Evolutionary conservation across 1,140 invertebrate species (phyloP).

Genomic region (Yoshiicerus persimilis): DNA sequence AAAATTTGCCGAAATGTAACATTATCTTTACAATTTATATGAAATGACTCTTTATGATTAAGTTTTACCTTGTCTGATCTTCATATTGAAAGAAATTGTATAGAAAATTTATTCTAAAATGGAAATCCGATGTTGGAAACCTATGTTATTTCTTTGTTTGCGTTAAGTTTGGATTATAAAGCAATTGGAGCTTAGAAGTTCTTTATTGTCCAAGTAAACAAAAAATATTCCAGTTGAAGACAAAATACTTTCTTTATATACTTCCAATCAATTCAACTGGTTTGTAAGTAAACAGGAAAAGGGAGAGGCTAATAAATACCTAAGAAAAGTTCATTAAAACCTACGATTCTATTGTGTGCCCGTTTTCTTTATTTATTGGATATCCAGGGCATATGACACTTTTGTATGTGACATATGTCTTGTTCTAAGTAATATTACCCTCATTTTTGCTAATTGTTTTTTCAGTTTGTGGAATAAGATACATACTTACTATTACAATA

Average conservation of each 20-base stretch:
- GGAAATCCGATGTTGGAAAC: too few relatives aligned
- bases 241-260: neutral
- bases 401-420: neutral
- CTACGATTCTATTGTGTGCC: neutral
- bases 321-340: neutral
- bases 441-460: neutral
- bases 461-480: neutral
- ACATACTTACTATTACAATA: too few relatives aligned
- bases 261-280: too few relatives aligned
- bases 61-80: neutral
- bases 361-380: neutral
- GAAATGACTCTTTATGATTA: too few relatives aligned
- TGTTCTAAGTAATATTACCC: neutral
- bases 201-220: neutral
- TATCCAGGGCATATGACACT: neutral
- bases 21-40: too few relatives aligned
- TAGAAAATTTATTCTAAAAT: too few relatives aligned
- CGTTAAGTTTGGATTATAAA: too few relatives aligned
- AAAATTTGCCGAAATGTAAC: too few relatives aligned
- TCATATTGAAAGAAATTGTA: neutral
- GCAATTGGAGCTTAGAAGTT: neutral
- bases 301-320: neutral
- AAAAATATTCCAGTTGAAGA: neutral
- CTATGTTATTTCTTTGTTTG: too few relatives aligned
- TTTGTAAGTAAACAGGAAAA: neutral